A percentile compares a stretch with the other conserved stretches of the same genome.
These are phyloP conservation scores for Falco concolor DNA, from an alignment of 2,797 vertebrate species.

Conservation along the genomic window DNA sequence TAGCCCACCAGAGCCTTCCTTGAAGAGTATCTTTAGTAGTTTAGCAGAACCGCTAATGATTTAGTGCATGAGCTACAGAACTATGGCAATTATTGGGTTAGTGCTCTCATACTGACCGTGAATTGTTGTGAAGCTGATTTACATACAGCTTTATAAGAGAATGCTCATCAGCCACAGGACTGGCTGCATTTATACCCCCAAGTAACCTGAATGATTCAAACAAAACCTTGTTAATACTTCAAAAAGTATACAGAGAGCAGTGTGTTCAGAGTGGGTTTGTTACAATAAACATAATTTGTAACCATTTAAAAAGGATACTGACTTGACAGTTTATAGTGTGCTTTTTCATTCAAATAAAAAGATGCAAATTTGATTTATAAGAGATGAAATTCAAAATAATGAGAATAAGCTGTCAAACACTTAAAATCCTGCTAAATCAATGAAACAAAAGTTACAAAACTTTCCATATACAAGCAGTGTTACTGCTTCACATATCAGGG, in stretches of 20 bases:
- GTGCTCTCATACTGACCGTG: slow-evolving; percentile 74
- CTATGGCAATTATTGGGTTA: slow-evolving; percentile 59
- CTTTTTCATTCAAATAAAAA: neutral
- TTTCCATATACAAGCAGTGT: neutral
- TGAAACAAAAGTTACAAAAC: neutral
- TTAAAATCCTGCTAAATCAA: neutral
- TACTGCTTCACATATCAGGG: neutral
- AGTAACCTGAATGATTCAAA: slow-evolving; percentile 76
- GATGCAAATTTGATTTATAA: neutral
- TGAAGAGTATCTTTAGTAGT: slow-evolving; percentile 46
- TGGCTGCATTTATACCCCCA: slow-evolving; percentile 72
- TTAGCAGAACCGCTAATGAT: slow-evolving; percentile 14
- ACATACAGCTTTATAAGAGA: slow-evolving; percentile 77
- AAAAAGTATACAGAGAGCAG: slow-evolving; percentile 15
- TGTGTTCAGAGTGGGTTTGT: slow-evolving; percentile 37
- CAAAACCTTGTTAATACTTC: slow-evolving; percentile 67
- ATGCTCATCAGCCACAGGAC: slow-evolving; percentile 76
- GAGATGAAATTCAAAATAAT: neutral
- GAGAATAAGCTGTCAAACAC: neutral
- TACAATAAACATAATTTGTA: neutral
- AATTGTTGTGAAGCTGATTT: slow-evolving; percentile 72
- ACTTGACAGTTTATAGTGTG: neutral
- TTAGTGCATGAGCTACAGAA: slow-evolving; percentile 57
- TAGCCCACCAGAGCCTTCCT: neutral
- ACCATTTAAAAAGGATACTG: slow-evolving; percentile 36